Percentiles rank a stretch among this genome's conserved stretches.
These are phyloP conservation scores for Percopsis transmontana DNA, from an alignment of 2,113 vertebrate species.

Conservation along the genomic window DNA sequence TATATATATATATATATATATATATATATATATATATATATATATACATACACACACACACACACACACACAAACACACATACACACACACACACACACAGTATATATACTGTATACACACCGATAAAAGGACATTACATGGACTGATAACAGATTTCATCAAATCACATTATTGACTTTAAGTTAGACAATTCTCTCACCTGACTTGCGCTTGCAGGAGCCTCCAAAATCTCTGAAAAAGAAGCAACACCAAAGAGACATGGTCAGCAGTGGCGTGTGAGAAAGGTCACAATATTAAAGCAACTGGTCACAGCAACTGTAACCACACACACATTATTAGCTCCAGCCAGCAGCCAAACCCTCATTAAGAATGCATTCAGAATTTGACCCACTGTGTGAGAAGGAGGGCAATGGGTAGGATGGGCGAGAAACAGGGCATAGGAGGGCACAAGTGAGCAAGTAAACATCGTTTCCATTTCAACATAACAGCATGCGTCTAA, in stretches of 20 bases:
- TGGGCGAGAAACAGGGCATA: constrained; percentile 30
- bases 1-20: no score
- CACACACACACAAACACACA: no score
- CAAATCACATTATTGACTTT: neutral
- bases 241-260: constrained; percentile 91
- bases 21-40: no score
- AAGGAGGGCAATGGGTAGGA: constrained; percentile 54
- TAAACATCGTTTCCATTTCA: constrained; percentile 16
- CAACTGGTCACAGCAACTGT: constrained; percentile 13
- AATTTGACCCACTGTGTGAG: constrained; percentile 62
- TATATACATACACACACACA: no score
- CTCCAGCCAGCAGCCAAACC: constrained; percentile 60
- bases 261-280: constrained; percentile 72
- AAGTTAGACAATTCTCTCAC: constrained; percentile 74
- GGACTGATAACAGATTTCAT: neutral
- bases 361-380: constrained; percentile 66
- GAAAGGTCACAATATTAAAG: constrained; percentile 15
- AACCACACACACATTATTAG: constrained; percentile 59
- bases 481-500: neutral
- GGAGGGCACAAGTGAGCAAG: constrained; percentile 17
- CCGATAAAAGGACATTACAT: no score
- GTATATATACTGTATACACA: no score
- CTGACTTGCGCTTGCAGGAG: constrained; percentile 88
- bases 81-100: no score
- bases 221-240: constrained; percentile 90